These are phyloP conservation scores for Hippoglossus hippoglossus DNA, from an alignment of 2,797 vertebrate species.

Conservation along the genomic window DNA sequence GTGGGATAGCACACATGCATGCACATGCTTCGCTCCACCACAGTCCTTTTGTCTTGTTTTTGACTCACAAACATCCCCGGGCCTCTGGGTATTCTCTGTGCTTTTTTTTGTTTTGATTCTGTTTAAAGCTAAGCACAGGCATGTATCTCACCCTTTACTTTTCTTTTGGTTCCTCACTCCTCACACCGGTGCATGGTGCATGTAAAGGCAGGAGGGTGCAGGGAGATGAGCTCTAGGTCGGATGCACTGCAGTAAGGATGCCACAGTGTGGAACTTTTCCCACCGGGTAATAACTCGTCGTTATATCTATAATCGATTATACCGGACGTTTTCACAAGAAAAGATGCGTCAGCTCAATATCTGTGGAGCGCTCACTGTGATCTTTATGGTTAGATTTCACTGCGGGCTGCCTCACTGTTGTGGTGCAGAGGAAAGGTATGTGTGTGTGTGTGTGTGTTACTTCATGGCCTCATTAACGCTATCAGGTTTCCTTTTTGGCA, in stretches of 20 bases:
- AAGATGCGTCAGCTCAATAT: not conserved
- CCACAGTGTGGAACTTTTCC: not conserved
- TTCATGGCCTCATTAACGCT: too few relatives aligned
- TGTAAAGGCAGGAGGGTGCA: constrained; percentile 9
- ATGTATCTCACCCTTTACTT: not conserved
- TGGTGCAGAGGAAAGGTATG: not conserved
- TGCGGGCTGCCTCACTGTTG: not conserved
- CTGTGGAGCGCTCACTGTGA: not conserved
- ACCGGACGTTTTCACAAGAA: not conserved
- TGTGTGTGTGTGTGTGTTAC: too few relatives aligned
- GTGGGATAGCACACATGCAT: constrained; percentile 18
- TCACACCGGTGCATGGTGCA: not conserved
- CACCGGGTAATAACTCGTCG: not conserved
- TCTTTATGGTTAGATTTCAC: not conserved
- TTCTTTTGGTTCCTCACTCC: not conserved
- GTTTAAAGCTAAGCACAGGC: constrained; percentile 8
- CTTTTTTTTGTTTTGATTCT: constrained; percentile 14
- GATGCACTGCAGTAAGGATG: not conserved
- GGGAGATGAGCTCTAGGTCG: constrained; percentile 24
- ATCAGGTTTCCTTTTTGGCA: too few relatives aligned
- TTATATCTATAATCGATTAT: too few relatives aligned
- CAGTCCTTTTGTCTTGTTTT: constrained; percentile 3
- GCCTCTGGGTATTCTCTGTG: not conserved
- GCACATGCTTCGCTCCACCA: constrained; percentile 18
- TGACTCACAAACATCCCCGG: constrained; percentile 10